Percentiles rank a stretch among this genome's conserved stretches.
These are phyloP conservation scores for Diarsia mendica DNA, from an alignment of 2,888 invertebrate species.

Conservation along the genomic window DNA sequence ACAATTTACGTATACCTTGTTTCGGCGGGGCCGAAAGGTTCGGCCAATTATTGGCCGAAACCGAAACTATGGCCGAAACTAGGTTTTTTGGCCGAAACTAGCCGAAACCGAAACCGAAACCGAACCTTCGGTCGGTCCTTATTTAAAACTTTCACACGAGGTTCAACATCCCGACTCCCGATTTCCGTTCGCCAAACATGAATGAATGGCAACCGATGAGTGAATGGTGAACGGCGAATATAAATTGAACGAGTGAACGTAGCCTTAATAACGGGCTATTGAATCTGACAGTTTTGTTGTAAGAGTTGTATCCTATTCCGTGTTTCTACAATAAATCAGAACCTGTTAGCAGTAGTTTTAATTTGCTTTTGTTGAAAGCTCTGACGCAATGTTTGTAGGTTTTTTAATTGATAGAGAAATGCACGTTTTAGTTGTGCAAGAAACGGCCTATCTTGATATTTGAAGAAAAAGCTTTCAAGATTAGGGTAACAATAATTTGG, in stretches of 20 bases:
- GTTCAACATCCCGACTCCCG: constrained; percentile 1
- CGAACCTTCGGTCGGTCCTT: too few species aligned
- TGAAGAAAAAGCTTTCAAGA: background rate
- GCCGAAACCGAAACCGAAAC: too few species aligned
- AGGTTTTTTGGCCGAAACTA: too few species aligned
- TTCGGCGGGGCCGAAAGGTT: too few species aligned
- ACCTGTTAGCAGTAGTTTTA: constrained; percentile 30
- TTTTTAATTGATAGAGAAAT: too few species aligned
- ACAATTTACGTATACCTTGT: too few species aligned
- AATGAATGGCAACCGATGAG: constrained; percentile 27
- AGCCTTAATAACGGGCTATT: constrained; percentile 28
- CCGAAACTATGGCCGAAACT: too few species aligned
- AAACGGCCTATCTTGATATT: background rate
- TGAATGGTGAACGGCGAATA: constrained; percentile 31
- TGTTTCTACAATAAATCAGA: constrained; percentile 38
- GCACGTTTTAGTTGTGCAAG: too few species aligned
- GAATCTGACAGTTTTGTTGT: constrained; percentile 27
- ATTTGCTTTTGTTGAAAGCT: constrained; percentile 28
- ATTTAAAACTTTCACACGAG: constrained; percentile 8
- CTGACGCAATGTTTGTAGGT: background rate
- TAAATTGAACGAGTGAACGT: constrained; percentile 36
- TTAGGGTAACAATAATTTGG: too few species aligned
- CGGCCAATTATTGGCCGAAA: too few species aligned
- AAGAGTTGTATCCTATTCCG: constrained; percentile 10
- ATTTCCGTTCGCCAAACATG: background rate